These are phyloP conservation scores for Gracilinanus agilis DNA, from an alignment of 2,113 vertebrate genomes.

Conservation along the genomic window DNA sequence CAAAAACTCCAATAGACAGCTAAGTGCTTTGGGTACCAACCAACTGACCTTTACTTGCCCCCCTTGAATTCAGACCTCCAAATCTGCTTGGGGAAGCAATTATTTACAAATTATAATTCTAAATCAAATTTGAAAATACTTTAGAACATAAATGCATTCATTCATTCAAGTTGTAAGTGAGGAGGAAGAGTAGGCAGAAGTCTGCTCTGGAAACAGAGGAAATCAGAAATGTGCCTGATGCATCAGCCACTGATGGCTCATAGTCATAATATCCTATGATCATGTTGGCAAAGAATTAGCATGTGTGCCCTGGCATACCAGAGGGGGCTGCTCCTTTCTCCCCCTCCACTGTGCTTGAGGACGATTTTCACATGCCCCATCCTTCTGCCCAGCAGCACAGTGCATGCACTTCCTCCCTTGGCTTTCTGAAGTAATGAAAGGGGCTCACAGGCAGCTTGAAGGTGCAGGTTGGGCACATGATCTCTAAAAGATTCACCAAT, in stretches of 20 bases:
- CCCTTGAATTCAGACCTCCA: background rate
- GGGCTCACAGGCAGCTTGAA: too few species aligned
- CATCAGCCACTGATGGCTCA: background rate
- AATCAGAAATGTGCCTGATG: background rate
- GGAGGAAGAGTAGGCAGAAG: background rate
- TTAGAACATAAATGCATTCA: background rate
- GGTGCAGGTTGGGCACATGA: too few species aligned
- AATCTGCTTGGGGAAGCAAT: background rate
- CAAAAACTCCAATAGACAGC: background rate
- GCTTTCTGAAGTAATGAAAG: too few species aligned
- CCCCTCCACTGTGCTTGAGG: too few species aligned
- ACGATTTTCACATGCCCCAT: too few species aligned
- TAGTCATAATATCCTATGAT: background rate
- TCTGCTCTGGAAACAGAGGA: background rate
- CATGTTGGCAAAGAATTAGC: too few species aligned
- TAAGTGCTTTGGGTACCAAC: background rate
- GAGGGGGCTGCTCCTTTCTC: too few species aligned
- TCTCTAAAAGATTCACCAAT: too few species aligned
- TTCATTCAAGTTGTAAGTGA: background rate
- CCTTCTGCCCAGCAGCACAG: too few species aligned
- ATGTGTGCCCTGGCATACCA: too few species aligned
- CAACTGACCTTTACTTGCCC: background rate
- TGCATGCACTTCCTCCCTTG: too few species aligned
- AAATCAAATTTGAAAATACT: background rate
- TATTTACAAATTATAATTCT: background rate